Percentiles rank a stretch among this genome's conserved stretches.
Conservation (phyloP, 2,888 invertebrate species). For the Latrodectus elegans region DNA sequence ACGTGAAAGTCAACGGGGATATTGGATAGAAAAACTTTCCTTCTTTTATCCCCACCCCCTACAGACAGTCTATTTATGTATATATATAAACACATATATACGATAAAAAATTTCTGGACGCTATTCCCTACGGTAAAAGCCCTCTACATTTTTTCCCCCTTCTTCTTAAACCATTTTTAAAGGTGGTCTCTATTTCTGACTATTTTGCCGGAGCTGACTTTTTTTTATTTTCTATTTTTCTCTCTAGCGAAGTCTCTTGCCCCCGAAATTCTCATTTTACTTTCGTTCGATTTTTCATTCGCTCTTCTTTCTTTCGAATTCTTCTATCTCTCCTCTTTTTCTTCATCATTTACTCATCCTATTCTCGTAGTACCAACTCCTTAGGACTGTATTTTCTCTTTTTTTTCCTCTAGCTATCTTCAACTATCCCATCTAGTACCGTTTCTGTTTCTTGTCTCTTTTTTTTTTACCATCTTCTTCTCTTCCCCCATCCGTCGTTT, state of each 20-base stretch:
- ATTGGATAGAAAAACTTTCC: slow-evolving; percentile 64
- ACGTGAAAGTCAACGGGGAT: slow-evolving; percentile 63
- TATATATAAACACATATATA: slow-evolving; percentile 26
- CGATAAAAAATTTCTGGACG: slow-evolving; percentile 31
- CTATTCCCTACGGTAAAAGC: slow-evolving; percentile 67
- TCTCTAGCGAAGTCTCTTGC: slow-evolving; percentile 19
- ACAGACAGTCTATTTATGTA: slow-evolving; percentile 7
- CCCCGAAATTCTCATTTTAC: slow-evolving; percentile 20
- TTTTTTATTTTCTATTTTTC: slow-evolving; percentile 33
- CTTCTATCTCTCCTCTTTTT: slow-evolving; percentile 14
- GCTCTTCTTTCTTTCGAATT: slow-evolving; percentile 8
- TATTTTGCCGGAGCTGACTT: slow-evolving; percentile 48
- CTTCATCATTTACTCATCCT: slow-evolving; percentile 68
- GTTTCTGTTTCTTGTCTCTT: slow-evolving; percentile 1
- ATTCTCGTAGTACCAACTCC: slow-evolving; percentile 58
- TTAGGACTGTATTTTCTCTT: slow-evolving; percentile 56
- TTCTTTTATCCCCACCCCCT: slow-evolving; percentile 24
- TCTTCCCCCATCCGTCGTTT: neutral
- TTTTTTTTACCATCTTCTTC: neutral
- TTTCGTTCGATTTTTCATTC: slow-evolving; percentile 30
- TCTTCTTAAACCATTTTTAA: slow-evolving; percentile 64
- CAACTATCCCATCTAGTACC: slow-evolving; percentile 35
- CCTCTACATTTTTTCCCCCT: slow-evolving; percentile 48
- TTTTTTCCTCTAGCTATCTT: slow-evolving; percentile 47
- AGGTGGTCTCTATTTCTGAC: slow-evolving; percentile 67